These are phyloP conservation scores for Amazona vittata DNA, from an alignment of 2,113 vertebrate genomes.

Conservation along the genomic window DNA sequence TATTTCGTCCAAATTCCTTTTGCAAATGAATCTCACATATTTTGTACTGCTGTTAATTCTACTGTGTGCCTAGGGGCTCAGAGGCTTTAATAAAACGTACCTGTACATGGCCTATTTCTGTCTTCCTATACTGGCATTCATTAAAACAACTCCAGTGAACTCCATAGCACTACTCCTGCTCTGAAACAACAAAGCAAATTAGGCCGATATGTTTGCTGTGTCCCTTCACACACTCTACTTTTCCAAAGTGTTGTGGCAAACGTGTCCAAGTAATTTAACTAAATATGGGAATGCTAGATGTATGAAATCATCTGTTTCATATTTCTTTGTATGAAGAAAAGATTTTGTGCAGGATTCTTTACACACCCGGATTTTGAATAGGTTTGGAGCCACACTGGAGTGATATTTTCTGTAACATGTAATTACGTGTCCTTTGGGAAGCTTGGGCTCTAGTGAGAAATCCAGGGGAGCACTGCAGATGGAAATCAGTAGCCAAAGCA, in stretches of 20 bases:
- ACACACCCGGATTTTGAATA: neutral
- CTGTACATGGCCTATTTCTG: constrained; percentile 17
- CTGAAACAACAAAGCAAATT: neutral
- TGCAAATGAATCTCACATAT: neutral
- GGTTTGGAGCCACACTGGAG: neutral
- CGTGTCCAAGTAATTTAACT: neutral
- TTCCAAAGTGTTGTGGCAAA: neutral
- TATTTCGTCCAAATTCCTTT: neutral
- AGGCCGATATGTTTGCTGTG: neutral
- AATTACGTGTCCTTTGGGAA: neutral
- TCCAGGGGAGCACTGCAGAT: neutral
- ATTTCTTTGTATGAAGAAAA: neutral
- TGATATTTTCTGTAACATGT: neutral
- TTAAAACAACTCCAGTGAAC: neutral
- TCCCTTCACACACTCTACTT: neutral
- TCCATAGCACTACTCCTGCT: fast-evolving
- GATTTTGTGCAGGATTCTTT: neutral
- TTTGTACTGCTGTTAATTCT: neutral
- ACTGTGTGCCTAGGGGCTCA: neutral
- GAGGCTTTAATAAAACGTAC: constrained; percentile 37
- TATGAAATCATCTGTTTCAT: neutral
- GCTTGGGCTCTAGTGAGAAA: neutral
- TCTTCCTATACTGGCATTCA: neutral
- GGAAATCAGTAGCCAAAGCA: neutral
- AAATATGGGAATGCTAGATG: neutral